Base-by-base conservation (phyloP, 1,140 invertebrate species). In the Drosophila pseudoananassae region DNA sequence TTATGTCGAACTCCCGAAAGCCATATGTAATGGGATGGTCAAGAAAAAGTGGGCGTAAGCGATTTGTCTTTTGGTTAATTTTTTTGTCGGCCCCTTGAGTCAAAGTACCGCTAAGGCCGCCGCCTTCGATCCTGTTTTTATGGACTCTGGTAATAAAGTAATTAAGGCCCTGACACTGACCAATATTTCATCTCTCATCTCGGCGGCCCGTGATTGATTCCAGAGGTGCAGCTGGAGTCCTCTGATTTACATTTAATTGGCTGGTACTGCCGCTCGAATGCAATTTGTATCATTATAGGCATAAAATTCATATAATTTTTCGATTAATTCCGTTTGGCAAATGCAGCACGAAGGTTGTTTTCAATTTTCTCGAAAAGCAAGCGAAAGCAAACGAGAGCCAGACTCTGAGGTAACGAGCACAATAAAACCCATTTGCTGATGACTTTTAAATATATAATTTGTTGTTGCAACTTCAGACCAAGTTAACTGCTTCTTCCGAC, bases 111-210 rank as follows among this genome's bases (percentile, higher is more conserved):
- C 79, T 84, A 84, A 71, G 76, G 60, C 75, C 59, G 59, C 58
- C 76, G 66, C 66, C 66, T 56, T 25, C 64, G 17, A 38, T 76
- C 56, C 71, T 65, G 10, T 10, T 36, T 10, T 54, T 36, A 40
- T 29, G 33, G 31, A 69, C 55, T 53, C 54, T 36, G 57, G 78
- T 85, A 85, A 85, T 85, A 85, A 85, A 85, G 81, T 85, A 85
- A 85, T 85, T 85, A 85, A 85, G 79, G 81, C 57, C 81, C 68
- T 85, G 81, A 85, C 81, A 77, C 64, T 74, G 68, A 59, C 69
- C 75, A 60, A 81, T 87, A 85, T 80, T 80, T 87, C 68, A 84
- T 74, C 17, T 73, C 38, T 40, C 40, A 49, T 65, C 45, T 40
- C 38, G 15, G 50, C 12, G 74, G 50, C 46, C 55, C 55, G 47